Evolutionary conservation across 2,888 invertebrate species (phyloP).

Genomic region (Scaptomyza caliginosa): DNA sequence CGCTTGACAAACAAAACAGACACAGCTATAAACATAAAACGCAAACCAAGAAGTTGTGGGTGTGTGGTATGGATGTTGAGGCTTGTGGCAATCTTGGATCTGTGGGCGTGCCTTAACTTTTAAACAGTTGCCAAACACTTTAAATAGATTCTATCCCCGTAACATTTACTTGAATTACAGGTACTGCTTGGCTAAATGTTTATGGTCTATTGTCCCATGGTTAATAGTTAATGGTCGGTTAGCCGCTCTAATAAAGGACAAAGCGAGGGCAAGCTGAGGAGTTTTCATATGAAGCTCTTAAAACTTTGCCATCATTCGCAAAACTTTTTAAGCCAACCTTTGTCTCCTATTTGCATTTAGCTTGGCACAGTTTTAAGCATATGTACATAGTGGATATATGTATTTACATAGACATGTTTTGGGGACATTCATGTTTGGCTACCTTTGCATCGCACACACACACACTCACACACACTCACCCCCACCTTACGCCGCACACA

Average conservation of each 20-base stretch:
- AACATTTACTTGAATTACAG: neutral
- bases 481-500: neutral
- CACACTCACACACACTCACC: neutral
- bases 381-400: conserved; percentile 8
- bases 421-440: conserved; percentile 57
- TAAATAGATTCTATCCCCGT: conserved; percentile 33
- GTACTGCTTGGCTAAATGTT: conserved; percentile 14
- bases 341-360: neutral
- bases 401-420: conserved; percentile 6
- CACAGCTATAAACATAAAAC: conserved; percentile 61
- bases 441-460: neutral
- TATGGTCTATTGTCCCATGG: conserved; percentile 54
- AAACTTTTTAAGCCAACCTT: conserved; percentile 4
- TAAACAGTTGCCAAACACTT: conserved; percentile 43
- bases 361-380: conserved; percentile 13
- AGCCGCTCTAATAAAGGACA: conserved; percentile 33
- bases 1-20: conserved; percentile 74
- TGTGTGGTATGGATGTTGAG: neutral
- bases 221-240: conserved; percentile 70
- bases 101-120: conserved; percentile 55
- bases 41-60: conserved; percentile 11
- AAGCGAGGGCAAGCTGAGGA: conserved; percentile 10
- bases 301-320: too few relatives aligned
- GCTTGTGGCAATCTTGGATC: conserved; percentile 30
- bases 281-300: neutral